Conservation (phyloP, 2,888 invertebrate species). For the Xestia rhomboidea region DNA sequence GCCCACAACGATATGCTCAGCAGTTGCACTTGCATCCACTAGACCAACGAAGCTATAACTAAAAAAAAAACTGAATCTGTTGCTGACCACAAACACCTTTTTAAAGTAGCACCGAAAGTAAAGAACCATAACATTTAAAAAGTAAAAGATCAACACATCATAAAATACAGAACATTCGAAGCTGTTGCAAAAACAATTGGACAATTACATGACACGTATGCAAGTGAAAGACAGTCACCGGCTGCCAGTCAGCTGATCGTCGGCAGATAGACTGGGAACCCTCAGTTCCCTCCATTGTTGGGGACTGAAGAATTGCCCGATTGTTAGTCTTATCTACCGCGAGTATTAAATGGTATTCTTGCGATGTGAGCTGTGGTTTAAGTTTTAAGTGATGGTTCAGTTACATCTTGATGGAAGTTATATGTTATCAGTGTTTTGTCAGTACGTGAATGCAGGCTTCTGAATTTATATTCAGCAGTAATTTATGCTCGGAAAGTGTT, state of each 20-base stretch:
- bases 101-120: background rate
- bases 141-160: conserved; percentile 32
- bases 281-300: conserved; percentile 57
- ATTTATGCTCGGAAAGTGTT: background rate
- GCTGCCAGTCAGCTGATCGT: conserved; percentile 60
- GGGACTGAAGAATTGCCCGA: conserved; percentile 59
- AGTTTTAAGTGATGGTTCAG: conserved; percentile 46
- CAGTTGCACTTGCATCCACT: background rate
- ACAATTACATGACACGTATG: conserved; percentile 62
- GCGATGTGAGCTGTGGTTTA: conserved; percentile 32
- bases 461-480: background rate
- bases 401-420: conserved; percentile 49
- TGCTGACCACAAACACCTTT: too few species aligned
- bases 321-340: conserved; percentile 65
- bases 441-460: background rate
- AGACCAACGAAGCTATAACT: background rate
- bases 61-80: background rate
- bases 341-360: conserved; percentile 40
- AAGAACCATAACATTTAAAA: background rate
- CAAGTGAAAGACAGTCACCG: conserved; percentile 62
- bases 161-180: conserved; percentile 40
- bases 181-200: conserved; percentile 61
- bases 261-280: conserved; percentile 67
- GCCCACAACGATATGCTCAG: background rate
- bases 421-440: background rate